These are phyloP conservation scores for Pandemis heparana DNA, from an alignment of 2,888 invertebrate genomes.

Conservation along the genomic window DNA sequence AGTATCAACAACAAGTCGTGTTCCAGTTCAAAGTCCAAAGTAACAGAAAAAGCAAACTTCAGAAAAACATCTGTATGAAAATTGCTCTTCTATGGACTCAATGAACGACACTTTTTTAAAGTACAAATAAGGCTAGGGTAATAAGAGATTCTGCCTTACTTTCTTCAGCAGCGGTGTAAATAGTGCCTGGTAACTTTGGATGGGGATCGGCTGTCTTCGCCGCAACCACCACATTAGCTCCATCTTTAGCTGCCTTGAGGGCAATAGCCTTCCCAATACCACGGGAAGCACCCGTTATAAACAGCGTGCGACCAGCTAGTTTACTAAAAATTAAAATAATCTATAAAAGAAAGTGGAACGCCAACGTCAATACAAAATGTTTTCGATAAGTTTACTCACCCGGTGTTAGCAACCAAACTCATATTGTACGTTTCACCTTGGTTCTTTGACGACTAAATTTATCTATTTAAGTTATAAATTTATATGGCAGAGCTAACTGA, in stretches of 20 bases:
- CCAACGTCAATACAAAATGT: conserved; percentile 35
- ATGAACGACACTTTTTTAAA: not conserved
- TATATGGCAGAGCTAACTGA: conserved; percentile 30
- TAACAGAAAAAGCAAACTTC: conserved; percentile 43
- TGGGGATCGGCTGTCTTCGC: conserved; percentile 96
- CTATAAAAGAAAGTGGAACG: conserved; percentile 37
- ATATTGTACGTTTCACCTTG: conserved; percentile 55
- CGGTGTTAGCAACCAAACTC: conserved; percentile 83
- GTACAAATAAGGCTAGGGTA: not conserved
- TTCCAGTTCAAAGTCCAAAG: conserved; percentile 68
- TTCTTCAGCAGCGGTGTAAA: conserved; percentile 96
- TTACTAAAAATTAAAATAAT: conserved; percentile 66
- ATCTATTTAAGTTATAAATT: conserved; percentile 25
- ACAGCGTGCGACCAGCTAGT: conserved; percentile 94
- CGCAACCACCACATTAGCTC: conserved; percentile 96
- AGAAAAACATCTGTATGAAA: conserved; percentile 5
- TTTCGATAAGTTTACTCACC: conserved; percentile 61
- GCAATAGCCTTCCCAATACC: conserved; percentile 97
- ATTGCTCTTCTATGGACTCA: not conserved
- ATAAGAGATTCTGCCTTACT: conserved; percentile 79
- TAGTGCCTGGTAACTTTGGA: conserved; percentile 96
- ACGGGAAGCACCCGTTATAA: conserved; percentile 98
- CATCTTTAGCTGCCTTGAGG: conserved; percentile 95
- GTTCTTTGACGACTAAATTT: conserved; percentile 33
- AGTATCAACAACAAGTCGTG: conserved; percentile 46